These are phyloP conservation scores for Hoplodrina ambigua DNA, from an alignment of 2,888 invertebrate genomes.

Conservation along the genomic window DNA sequence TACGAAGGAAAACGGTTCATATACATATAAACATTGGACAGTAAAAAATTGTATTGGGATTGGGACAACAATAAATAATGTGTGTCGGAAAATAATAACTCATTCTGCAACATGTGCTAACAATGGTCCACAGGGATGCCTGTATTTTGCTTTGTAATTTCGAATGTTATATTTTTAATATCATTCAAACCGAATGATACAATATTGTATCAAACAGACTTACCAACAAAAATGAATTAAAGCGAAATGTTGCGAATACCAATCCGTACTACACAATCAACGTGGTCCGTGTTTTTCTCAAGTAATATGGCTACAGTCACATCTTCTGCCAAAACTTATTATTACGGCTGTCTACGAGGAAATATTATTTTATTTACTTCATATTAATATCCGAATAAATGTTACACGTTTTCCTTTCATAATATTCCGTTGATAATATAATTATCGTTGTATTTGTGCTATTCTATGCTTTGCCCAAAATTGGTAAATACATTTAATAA, in stretches of 20 bases:
- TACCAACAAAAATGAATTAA: slow-evolving; percentile 4
- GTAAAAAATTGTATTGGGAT: slow-evolving; percentile 72
- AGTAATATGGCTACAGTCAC: slow-evolving; percentile 66
- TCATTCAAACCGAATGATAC: slow-evolving; percentile 11
- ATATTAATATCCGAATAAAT: slow-evolving; percentile 71
- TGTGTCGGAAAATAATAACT: slow-evolving; percentile 76
- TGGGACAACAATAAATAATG: slow-evolving; percentile 74
- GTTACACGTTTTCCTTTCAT: slow-evolving; percentile 63
- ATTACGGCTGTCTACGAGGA: slow-evolving; percentile 68
- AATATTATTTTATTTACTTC: slow-evolving; percentile 74
- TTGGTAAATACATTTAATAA: slow-evolving; percentile 47
- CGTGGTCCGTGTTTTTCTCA: slow-evolving; percentile 37
- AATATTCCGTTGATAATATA: slow-evolving; percentile 59
- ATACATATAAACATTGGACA: slow-evolving; percentile 38
- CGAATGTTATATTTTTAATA: slow-evolving; percentile 55
- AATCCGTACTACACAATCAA: slow-evolving; percentile 28
- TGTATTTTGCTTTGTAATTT: slow-evolving; percentile 66
- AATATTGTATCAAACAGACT: slow-evolving; percentile 2
- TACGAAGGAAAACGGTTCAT: slow-evolving; percentile 37
- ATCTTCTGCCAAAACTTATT: slow-evolving; percentile 73
- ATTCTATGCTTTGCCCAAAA: slow-evolving; percentile 51
- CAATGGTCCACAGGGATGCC: slow-evolving; percentile 69
- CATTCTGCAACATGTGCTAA: slow-evolving; percentile 76
- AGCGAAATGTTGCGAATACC: slow-evolving; percentile 24
- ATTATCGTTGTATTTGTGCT: slow-evolving; percentile 48